Conservation (phyloP, 2,113 vertebrate species). For the Notothenia coriiceps region DNA sequence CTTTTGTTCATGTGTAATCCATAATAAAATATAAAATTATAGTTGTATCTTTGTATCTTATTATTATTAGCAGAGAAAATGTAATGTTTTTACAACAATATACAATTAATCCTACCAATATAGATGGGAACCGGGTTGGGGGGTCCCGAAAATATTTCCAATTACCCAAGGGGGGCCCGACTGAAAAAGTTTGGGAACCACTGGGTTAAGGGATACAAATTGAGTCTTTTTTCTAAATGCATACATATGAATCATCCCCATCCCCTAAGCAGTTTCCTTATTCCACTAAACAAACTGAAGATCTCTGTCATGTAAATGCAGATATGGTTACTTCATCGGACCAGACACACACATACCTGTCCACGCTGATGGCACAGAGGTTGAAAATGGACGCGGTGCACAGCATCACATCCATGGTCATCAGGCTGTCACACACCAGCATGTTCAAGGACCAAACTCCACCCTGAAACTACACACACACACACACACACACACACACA, state of each 20-base stretch:
- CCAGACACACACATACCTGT: slow-evolving; percentile 80
- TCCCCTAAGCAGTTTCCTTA: not conserved
- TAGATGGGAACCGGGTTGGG: too few relatives aligned
- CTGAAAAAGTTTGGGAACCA: too few relatives aligned
- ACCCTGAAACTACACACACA: slow-evolving; percentile 89
- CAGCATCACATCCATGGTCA: slow-evolving; percentile 97
- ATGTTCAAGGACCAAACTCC: slow-evolving; percentile 90
- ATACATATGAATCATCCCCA: not conserved
- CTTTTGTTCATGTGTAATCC: too few relatives aligned
- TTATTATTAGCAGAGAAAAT: too few relatives aligned
- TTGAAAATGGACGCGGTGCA: slow-evolving; percentile 97
- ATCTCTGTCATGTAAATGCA: not conserved
- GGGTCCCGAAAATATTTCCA: too few relatives aligned
- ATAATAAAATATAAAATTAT: too few relatives aligned
- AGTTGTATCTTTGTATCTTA: too few relatives aligned
- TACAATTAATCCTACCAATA: too few relatives aligned
- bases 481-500: slow-evolving; percentile 14
- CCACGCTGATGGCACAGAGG: slow-evolving; percentile 94
- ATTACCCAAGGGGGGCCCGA: too few relatives aligned
- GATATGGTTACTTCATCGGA: not conserved
- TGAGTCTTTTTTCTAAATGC: not conserved
- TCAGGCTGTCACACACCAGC: slow-evolving; percentile 89
- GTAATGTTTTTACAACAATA: too few relatives aligned
- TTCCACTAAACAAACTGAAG: not conserved
- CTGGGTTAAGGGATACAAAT: not conserved